Percentiles rank a stretch among this genome's conserved stretches.
Conservation (phyloP, 2,113 vertebrate species). For the Pipa parva region DNA sequence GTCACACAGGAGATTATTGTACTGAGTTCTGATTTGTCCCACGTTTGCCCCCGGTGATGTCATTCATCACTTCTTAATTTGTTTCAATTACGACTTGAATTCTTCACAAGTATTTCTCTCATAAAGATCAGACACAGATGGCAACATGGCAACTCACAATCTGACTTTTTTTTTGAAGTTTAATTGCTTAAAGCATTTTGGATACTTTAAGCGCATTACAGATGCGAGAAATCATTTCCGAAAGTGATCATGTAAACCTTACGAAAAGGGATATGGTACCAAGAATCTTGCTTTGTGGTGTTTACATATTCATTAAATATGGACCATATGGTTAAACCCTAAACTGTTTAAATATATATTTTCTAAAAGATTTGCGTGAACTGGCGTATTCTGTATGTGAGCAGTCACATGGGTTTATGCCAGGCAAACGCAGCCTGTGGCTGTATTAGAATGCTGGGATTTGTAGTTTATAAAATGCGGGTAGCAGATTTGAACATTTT, state of each 20-base stretch:
- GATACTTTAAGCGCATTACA: not conserved
- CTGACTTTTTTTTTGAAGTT: constrained; percentile 3
- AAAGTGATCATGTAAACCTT: not conserved
- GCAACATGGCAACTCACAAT: constrained; percentile 21
- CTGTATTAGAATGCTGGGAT: too few relatives aligned
- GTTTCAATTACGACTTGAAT: constrained; percentile 28
- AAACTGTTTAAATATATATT: too few relatives aligned
- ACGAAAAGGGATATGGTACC: not conserved
- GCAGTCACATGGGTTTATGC: too few relatives aligned
- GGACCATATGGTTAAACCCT: too few relatives aligned
- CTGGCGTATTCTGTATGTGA: too few relatives aligned
- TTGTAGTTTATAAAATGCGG: too few relatives aligned
- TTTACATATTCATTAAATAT: too few relatives aligned
- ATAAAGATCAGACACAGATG: constrained; percentile 27
- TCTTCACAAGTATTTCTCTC: constrained; percentile 7
- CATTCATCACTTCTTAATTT: constrained; percentile 36
- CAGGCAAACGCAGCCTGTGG: too few relatives aligned
- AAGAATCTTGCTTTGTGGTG: not conserved
- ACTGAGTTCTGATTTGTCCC: constrained; percentile 12
- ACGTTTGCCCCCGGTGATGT: constrained; percentile 28
- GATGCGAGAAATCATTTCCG: not conserved
- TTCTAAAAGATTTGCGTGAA: too few relatives aligned
- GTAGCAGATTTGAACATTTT: too few relatives aligned
- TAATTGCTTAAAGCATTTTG: constrained; percentile 8
- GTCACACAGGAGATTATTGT: constrained; percentile 31